Evolutionary conservation across 2,888 invertebrate species (phyloP).

Genomic region (Cheilosia variabilis): DNA sequence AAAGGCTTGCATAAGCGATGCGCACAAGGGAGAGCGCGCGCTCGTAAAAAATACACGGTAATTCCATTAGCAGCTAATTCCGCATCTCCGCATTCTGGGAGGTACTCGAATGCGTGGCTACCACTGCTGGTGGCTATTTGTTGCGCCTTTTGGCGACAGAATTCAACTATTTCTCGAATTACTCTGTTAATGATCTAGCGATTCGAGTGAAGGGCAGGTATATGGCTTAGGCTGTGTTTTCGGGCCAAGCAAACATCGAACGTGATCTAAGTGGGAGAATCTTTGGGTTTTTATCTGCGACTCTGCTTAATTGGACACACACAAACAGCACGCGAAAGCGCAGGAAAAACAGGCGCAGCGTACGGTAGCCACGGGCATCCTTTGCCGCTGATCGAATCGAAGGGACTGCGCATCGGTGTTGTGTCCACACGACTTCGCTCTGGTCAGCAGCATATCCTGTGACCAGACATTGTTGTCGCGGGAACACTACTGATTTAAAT

Average conservation of each 20-base stretch:
- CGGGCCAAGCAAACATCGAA: slow-evolving; percentile 54
- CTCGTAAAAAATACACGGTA: slow-evolving; percentile 46
- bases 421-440: slow-evolving; percentile 58
- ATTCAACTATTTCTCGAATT: slow-evolving; percentile 51
- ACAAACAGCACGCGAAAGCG: slow-evolving; percentile 44
- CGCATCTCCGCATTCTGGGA: slow-evolving; percentile 50
- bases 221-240: slow-evolving; percentile 46
- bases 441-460: slow-evolving; percentile 54
- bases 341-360: slow-evolving; percentile 27
- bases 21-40: neutral
- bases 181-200: slow-evolving; percentile 68
- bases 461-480: slow-evolving; percentile 2
- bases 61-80: slow-evolving; percentile 72
- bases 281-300: slow-evolving; percentile 57
- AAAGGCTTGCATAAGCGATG: slow-evolving; percentile 56
- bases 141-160: slow-evolving; percentile 57
- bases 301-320: slow-evolving; percentile 72
- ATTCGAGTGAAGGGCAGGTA: slow-evolving; percentile 16
- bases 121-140: neutral
- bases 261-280: slow-evolving; percentile 75
- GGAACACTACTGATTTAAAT: slow-evolving; percentile 71
- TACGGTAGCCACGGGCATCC: neutral
- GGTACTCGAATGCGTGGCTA: slow-evolving; percentile 27
- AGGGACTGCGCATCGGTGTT: slow-evolving; percentile 52
- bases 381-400: slow-evolving; percentile 59